Evolutionary conservation across 2,797 vertebrate genomes (phyloP), one percentile per base, ranked within the genome.

Genomic region (Lithobates pipiens): DNA sequence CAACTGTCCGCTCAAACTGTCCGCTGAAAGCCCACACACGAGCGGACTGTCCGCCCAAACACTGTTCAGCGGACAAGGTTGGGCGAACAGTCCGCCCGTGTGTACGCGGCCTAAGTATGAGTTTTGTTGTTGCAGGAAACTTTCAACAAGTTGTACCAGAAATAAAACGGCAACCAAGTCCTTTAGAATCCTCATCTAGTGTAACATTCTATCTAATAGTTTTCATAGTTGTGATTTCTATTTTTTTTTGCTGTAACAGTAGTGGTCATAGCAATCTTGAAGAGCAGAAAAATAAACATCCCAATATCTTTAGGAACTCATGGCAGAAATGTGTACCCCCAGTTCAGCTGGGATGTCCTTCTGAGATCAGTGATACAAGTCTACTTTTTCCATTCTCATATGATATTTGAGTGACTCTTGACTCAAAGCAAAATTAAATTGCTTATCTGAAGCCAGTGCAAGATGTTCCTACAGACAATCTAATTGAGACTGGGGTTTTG

Each of bases 101-200:
- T n/a, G n/a, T n/a, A n/a, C n/a, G n/a, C n/a, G n/a, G n/a, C n/a
- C n/a, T n/a, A n/a, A n/a, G n/a, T 25, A 89, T 99, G 86, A 99
- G 98, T 91, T 95, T 99, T 84, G 97, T 98, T 82, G 96, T 98
- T 18, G 95, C 97, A 50, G 82, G 77, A 69, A 83, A 69, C 61
- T 69, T 83, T 39, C 82, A 83, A 54, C 92, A 91, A 0, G 82
- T 91, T 86, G 75, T 88, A 5, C 88, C 91, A 39, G 77, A 85
- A 23, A 80, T 80, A 68, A 71, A 11, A 46, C 72, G 23, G 0
- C 70, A 85, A 75, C 69, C 77, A 8, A 73, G 29, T 36, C 50
- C n/a, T 11, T 69, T 44, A 57, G 42, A 68, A 57, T 27, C 29
- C 10, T 3, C 77, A 13, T 76, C 84, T 27, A 80, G 61, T 67